Evolutionary conservation across 2,113 vertebrate species (phyloP), one percentile per base, ranked within the genome.

Genomic region (Polypterus senegalus): DNA sequence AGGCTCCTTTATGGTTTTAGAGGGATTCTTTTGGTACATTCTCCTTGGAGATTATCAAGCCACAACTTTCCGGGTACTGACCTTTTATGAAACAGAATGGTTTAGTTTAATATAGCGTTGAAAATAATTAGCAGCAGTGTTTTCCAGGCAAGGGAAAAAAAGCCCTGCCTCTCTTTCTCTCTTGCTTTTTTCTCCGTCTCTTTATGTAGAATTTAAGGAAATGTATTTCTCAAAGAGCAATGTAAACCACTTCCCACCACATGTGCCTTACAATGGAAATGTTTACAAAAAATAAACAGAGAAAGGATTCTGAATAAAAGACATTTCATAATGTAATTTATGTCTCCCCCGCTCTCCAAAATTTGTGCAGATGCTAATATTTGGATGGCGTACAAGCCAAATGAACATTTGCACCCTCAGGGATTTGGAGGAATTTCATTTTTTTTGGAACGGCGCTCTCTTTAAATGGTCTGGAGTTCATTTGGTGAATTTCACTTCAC

Each of bases 41-140:
- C 70, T 74, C 68, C 70, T 67, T 75, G 65, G 69, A 73, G 69
- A 64, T 69, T 78, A 70, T 71, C 71, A 78, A 80, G 74, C 69
- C 69, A 46, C 72, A 69, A 64, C 48, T 64, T 79, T 78, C 74
- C 71, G 77, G 74, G 78, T 77, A 74, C 66, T 77, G 76, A 81
- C 74, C 76, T 74, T 69, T 66, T 66, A 72, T 63, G 9, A 72
- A 70, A 76, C 75, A 76, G 78, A 75, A 80, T 72, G 75, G 71
- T 80, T 85, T 83, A 71, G 80, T 81, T 82, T 81, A 68, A 70
- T 68, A 71, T 76, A 76, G 75, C 82, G 70, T 77, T 83, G 75
- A 74, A 78, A 78, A 72, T 77, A 78, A 80, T 83, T 83, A 79
- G 72, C 73, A 68, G 68, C 55, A 43, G 58, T 49, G 10, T 11